These are phyloP conservation scores for Acropora yongei DNA, from an alignment of 64 coral and sea anemone species.

Conservation along the genomic window DNA sequence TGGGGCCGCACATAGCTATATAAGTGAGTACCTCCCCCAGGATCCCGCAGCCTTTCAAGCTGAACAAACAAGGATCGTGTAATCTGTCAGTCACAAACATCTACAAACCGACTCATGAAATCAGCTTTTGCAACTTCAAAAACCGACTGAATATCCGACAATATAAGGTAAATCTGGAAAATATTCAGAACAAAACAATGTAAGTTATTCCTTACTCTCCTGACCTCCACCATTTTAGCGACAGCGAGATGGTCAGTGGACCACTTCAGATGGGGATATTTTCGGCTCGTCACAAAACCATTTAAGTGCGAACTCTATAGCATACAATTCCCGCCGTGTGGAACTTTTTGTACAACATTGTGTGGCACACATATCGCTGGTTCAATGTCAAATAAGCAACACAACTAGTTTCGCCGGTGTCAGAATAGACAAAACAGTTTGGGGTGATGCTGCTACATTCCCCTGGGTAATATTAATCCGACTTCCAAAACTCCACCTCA, in stretches of 20 bases:
- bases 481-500: conserved; percentile 31
- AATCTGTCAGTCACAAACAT: too few species aligned
- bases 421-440: too few species aligned
- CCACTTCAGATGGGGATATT: conserved; percentile 16
- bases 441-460: background rate
- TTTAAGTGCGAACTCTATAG: background rate
- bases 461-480: background rate
- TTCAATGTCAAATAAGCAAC: conserved; percentile 8
- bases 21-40: too few species aligned
- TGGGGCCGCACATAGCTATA: too few species aligned
- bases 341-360: conserved; percentile 6
- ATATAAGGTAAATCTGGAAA: background rate
- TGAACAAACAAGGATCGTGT: background rate
- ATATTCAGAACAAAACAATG: background rate
- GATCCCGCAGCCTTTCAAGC: background rate
- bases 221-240: background rate
- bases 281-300: background rate
- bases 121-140: background rate
- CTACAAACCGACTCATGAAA: conserved; percentile 17
- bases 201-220: background rate
- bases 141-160: conserved; percentile 37
- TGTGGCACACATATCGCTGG: background rate
- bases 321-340: background rate
- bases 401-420: too few species aligned
- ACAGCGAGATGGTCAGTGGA: conserved; percentile 29